Conservation (phyloP, 2,797 vertebrate genomes). For the Amphiprion clarkii region DNA sequence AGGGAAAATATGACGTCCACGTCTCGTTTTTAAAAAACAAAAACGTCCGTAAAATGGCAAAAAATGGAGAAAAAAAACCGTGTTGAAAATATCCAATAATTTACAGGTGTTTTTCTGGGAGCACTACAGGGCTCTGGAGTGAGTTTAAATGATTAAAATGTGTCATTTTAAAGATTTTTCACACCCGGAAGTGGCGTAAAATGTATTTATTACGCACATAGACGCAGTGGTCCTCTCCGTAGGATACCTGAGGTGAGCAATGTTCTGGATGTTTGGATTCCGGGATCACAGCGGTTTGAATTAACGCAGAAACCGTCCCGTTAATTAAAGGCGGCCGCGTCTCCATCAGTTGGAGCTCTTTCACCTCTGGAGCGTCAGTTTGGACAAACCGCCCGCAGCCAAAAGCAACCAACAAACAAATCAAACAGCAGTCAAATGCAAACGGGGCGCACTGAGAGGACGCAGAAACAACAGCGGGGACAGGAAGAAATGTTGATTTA, state of each 20-base stretch:
- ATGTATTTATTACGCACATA: too few relatives aligned
- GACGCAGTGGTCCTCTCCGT: too few relatives aligned
- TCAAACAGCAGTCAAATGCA: not conserved
- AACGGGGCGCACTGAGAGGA: slow-evolving; percentile 7
- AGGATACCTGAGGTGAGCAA: too few relatives aligned
- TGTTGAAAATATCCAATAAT: too few relatives aligned
- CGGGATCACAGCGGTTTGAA: too few relatives aligned
- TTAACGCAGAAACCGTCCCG: not conserved
- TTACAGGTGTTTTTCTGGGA: too few relatives aligned
- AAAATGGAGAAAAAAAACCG: not conserved
- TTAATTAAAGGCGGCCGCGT: slow-evolving; percentile 7
- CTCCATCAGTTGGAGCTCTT: slow-evolving; percentile 8
- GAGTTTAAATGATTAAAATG: too few relatives aligned
- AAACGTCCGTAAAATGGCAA: not conserved
- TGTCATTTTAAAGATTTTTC: too few relatives aligned
- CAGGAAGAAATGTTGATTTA: not conserved
- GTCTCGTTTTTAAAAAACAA: not conserved
- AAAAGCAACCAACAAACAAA: not conserved
- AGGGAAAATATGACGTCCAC: not conserved
- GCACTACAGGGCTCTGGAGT: too few relatives aligned
- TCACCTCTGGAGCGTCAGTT: not conserved
- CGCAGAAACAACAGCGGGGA: not conserved
- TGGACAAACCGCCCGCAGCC: not conserved
- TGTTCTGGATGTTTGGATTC: too few relatives aligned
- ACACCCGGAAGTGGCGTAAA: too few relatives aligned